Percentiles rank a stretch among this genome's conserved stretches.
Evolutionary conservation across 2,888 invertebrate genomes (phyloP).

Genomic region (Cataglyphis albicans): DNA sequence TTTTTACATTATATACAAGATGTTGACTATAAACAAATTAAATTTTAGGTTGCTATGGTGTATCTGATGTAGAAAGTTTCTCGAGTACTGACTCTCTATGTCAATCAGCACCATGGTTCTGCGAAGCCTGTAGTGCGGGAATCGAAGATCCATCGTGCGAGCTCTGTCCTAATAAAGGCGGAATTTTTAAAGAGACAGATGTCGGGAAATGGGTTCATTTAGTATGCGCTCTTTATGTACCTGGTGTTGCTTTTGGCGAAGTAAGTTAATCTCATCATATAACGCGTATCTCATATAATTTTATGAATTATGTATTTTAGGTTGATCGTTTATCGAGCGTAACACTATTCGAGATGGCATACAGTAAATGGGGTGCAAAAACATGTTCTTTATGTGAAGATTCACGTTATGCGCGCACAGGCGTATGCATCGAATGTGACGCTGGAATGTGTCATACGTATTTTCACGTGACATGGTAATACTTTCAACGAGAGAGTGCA

Average conservation of each 20-base stretch:
- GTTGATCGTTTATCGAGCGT: conserved; percentile 95
- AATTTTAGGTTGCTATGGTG: conserved; percentile 94
- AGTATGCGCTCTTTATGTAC: conserved; percentile 98
- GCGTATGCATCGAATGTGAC: conserved; percentile 98
- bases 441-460: conserved; percentile 99
- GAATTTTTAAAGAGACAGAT: conserved; percentile 98
- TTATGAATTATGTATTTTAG: conserved; percentile 78
- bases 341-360: conserved; percentile 98
- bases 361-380: conserved; percentile 97
- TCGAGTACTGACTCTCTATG: conserved; percentile 97
- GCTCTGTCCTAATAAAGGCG: conserved; percentile 96
- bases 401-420: conserved; percentile 94
- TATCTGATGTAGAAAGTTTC: conserved; percentile 95
- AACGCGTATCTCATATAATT: background rate
- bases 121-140: conserved; percentile 98
- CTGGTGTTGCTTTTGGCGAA: conserved; percentile 98
- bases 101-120: conserved; percentile 99
- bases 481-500: background rate
- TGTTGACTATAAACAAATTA: conserved; percentile 19
- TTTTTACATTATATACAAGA: background rate
- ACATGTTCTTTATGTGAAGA: conserved; percentile 96
- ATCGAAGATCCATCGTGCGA: conserved; percentile 96
- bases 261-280: conserved; percentile 85
- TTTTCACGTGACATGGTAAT: conserved; percentile 98
- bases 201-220: conserved; percentile 99